Conservation (phyloP, 2,888 invertebrate genomes). For the Strigamia transsilvanica region DNA sequence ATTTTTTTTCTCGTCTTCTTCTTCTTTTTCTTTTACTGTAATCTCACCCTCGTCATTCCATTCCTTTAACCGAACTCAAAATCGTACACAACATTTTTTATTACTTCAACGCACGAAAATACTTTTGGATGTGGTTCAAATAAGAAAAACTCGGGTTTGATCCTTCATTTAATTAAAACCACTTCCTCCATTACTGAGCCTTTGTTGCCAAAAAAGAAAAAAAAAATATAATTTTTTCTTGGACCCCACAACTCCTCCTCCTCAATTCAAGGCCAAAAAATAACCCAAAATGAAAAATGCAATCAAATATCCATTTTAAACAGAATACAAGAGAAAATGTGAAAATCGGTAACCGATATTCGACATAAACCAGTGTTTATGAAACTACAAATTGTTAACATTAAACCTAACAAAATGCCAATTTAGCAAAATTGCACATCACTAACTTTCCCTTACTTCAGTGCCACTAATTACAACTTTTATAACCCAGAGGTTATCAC, state of each 20-base stretch:
- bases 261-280: conserved; percentile 13
- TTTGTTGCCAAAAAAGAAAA: neutral
- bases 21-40: conserved; percentile 7
- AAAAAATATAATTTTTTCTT: neutral
- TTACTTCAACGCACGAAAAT: conserved; percentile 48
- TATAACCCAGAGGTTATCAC: conserved; percentile 16
- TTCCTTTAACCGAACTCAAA: conserved; percentile 37
- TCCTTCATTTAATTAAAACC: conserved; percentile 52
- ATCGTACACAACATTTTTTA: conserved; percentile 21
- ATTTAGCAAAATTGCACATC: neutral
- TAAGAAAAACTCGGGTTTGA: conserved; percentile 31
- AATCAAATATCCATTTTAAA: too few species aligned
- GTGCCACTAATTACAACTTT: conserved; percentile 20
- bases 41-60: conserved; percentile 18
- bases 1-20: neutral
- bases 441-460: neutral
- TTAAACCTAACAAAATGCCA: neutral
- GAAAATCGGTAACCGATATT: too few species aligned
- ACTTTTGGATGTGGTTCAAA: conserved; percentile 53
- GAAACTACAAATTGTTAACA: too few species aligned
- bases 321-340: too few species aligned
- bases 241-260: neutral
- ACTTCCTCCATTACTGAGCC: conserved; percentile 28
- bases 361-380: too few species aligned
- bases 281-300: neutral